These are phyloP conservation scores for Drosophila nigricruria DNA, from an alignment of 2,888 invertebrate genomes.

Conservation along the genomic window DNA sequence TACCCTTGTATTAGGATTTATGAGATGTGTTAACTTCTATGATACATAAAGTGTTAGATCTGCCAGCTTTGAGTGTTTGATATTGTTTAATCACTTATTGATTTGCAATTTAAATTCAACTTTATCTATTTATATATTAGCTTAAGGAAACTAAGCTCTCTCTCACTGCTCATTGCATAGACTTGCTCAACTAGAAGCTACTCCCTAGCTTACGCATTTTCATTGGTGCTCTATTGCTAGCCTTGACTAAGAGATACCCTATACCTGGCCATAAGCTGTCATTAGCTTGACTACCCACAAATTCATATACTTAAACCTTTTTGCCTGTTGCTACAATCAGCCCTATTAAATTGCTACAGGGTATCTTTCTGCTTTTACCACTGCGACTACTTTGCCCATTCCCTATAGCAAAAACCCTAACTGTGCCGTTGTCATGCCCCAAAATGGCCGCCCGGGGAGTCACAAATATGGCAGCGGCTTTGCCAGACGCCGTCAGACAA, in stretches of 20 bases:
- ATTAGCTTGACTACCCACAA: too few relatives aligned
- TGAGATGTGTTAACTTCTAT: neutral
- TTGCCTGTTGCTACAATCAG: neutral
- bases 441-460: constrained; percentile 71
- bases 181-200: too few relatives aligned
- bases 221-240: too few relatives aligned
- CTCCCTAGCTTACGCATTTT: too few relatives aligned
- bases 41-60: too few relatives aligned
- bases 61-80: too few relatives aligned
- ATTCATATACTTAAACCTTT: neutral
- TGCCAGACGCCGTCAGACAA: constrained; percentile 54
- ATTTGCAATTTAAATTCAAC: too few relatives aligned
- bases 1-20: neutral
- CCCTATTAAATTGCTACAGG: neutral
- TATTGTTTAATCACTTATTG: neutral
- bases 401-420: constrained; percentile 11
- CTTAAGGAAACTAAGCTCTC: neutral
- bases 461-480: constrained; percentile 76
- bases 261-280: too few relatives aligned
- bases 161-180: too few relatives aligned
- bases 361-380: neutral
- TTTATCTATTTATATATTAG: neutral
- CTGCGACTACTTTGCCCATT: constrained; percentile 11
- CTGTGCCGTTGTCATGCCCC: constrained; percentile 32
- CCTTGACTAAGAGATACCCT: neutral